Evolutionary conservation across 2,888 invertebrate species (phyloP), one percentile per base, ranked within the genome.

Genomic region (Ditula angustiorana): DNA sequence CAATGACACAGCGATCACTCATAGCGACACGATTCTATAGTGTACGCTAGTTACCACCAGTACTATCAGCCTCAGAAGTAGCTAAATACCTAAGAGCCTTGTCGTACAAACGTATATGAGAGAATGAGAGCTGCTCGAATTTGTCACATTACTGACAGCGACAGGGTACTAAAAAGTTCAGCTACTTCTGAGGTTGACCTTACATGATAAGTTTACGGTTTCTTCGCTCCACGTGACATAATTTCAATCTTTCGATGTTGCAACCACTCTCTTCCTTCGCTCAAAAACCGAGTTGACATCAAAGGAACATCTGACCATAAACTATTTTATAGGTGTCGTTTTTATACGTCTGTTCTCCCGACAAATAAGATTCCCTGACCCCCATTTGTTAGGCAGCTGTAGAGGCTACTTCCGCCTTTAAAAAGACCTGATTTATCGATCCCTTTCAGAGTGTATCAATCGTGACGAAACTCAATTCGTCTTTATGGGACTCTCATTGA

Each of bases 391-490:
- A 52, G 28, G 44, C 37, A 50, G 49, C 46, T 23, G 50, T 49
- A 53, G 44, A 46, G 41, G 30, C 56, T 53, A 41, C 65, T 67
- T 65, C 67, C 67, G 65, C 49, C 65, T 67, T 61, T 64, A 47
- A 59, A 64, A 65, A 61, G 61, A 61, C 61, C 65, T 61, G 67
- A 67, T 67, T 67, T 67, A 67, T 59, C 26, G 53, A 19, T 26
- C 46, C 56, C 65, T 65, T 67, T 61, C 55, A 57, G 64, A 47
- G 56, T 55, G 30, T 50, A 65, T 57, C 55, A 65, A 50, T 61
- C 57, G 64, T 61, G 65, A 67, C 67, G 55, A 61, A 67, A 65
- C 50, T 53, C 65, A 65, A 56, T 67, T 56, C 46, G 23, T 59
- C 64, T 58, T 35, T 24, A 64, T 53, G 44, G 46, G 23, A 59